Percentiles rank a stretch among this genome's conserved stretches.
Conservation (phyloP, 2,888 invertebrate genomes). For the Eulithis prunata region DNA sequence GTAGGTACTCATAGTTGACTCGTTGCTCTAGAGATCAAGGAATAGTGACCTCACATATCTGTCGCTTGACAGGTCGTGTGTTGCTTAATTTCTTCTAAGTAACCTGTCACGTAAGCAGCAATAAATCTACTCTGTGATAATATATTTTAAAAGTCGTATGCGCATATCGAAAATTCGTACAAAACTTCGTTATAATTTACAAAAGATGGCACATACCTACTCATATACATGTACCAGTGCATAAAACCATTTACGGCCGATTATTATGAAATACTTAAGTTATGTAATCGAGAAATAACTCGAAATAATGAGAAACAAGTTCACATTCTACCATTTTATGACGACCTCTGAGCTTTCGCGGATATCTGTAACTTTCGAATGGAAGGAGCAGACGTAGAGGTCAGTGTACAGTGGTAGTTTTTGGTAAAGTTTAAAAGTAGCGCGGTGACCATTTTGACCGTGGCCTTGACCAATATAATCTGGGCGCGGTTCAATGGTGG, state of each 20-base stretch:
- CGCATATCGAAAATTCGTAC: neutral
- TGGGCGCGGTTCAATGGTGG: conserved; percentile 54
- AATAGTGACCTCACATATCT: neutral
- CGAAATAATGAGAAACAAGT: conserved; percentile 38
- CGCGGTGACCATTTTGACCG: conserved; percentile 55
- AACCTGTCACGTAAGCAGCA: conserved; percentile 38
- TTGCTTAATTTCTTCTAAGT: conserved; percentile 34
- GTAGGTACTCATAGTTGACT: too few species aligned
- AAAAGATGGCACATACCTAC: neutral
- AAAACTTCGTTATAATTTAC: neutral
- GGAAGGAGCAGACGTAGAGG: conserved; percentile 1
- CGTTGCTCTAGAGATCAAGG: conserved; percentile 1
- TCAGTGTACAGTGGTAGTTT: conserved; percentile 13
- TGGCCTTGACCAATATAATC: conserved; percentile 69
- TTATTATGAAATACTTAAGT: conserved; percentile 26
- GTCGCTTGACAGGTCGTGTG: conserved; percentile 20
- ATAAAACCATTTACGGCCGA: conserved; percentile 18
- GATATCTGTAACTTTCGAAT: neutral
- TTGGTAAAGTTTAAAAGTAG: conserved; percentile 54
- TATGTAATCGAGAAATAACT: conserved; percentile 21
- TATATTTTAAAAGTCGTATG: too few species aligned
- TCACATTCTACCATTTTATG: conserved; percentile 27
- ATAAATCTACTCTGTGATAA: neutral
- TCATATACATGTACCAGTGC: neutral
- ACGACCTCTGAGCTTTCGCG: conserved; percentile 30